Conservation (phyloP, 2,797 vertebrate species). For the Eidolon dupreanum region DNA sequence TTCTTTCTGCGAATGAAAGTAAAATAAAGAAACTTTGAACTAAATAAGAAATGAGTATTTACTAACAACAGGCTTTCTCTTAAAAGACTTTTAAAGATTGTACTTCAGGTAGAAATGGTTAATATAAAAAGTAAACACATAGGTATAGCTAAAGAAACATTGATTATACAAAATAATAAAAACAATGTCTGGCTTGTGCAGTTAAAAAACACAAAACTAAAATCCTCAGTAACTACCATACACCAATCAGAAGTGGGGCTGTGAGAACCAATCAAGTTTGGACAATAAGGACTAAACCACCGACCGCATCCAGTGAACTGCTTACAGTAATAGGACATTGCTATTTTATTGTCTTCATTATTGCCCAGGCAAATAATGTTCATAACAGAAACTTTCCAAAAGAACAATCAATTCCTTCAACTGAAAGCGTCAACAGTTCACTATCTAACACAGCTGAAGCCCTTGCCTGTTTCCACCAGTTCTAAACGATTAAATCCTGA, state of each 20-base stretch:
- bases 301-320: neutral
- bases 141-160: neutral
- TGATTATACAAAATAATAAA: neutral
- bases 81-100: neutral
- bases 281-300: neutral
- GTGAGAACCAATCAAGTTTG: neutral
- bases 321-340: neutral
- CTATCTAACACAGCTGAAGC: neutral
- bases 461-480: neutral
- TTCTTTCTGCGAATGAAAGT: neutral
- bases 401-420: neutral
- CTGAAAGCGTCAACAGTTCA: neutral
- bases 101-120: neutral
- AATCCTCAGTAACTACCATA: neutral
- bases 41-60: neutral
- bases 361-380: neutral
- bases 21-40: neutral
- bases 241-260: neutral
- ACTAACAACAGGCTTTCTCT: neutral
- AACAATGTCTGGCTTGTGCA: neutral
- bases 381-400: neutral
- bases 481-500: neutral
- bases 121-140: neutral
- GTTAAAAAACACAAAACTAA: conserved; percentile 10
- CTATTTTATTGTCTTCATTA: neutral